Conservation (phyloP, 2,888 invertebrate species). For the Schizaphis graminum region DNA sequence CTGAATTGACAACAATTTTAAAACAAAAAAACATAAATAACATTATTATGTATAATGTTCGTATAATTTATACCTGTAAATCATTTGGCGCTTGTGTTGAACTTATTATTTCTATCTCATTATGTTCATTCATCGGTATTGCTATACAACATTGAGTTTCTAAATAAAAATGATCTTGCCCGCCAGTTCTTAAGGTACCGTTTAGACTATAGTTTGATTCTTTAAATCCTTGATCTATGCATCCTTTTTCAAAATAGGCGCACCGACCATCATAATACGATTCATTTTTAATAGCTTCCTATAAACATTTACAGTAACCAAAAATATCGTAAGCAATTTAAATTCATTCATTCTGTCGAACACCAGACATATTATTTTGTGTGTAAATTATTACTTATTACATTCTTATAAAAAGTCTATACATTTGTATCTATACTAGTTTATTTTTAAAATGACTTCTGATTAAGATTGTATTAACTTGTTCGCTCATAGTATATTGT, state of each 20-base stretch:
- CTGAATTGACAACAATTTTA: background rate
- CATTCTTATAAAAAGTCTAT: background rate
- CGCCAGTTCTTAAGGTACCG: constrained; percentile 85
- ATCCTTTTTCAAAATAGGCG: constrained; percentile 76
- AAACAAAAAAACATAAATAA: background rate
- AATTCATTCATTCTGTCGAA: background rate
- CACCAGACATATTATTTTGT: background rate
- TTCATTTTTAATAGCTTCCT: constrained; percentile 83
- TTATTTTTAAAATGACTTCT: background rate
- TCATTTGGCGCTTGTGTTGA: constrained; percentile 89
- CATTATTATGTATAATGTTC: background rate
- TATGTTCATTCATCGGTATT: constrained; percentile 82
- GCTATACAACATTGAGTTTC: constrained; percentile 86
- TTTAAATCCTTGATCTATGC: constrained; percentile 78
- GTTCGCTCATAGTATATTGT: background rate
- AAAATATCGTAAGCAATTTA: background rate
- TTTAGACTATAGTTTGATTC: constrained; percentile 82
- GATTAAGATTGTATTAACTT: background rate
- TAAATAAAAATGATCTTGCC: constrained; percentile 97
- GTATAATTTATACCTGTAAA: constrained; percentile 73
- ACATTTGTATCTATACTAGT: background rate
- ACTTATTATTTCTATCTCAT: constrained; percentile 87
- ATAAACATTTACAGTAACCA: background rate
- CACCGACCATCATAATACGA: constrained; percentile 79
- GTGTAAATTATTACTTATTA: background rate